These are phyloP conservation scores for Orchesella cincta DNA, from an alignment of 1,140 invertebrate genomes.

Conservation along the genomic window DNA sequence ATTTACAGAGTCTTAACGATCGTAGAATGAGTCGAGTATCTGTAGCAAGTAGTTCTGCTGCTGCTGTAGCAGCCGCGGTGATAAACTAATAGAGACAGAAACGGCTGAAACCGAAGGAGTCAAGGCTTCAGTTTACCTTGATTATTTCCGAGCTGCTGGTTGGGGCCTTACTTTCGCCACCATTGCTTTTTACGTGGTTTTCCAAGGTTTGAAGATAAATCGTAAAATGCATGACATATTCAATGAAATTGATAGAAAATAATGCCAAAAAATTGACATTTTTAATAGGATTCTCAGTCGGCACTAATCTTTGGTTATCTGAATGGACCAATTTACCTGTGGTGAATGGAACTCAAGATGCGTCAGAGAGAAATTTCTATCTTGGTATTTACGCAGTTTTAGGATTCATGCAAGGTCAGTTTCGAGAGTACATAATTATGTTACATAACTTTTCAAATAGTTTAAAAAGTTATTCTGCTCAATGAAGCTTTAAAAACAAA, in stretches of 20 bases:
- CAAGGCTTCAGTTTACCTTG: conserved; percentile 42
- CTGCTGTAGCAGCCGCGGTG: not conserved
- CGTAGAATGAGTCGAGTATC: not conserved
- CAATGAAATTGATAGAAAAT: conserved; percentile 2
- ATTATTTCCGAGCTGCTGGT: conserved; percentile 44
- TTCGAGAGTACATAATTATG: not conserved
- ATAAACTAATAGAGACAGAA: conserved; percentile 44
- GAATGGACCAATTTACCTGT: conserved; percentile 40
- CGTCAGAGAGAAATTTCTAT: conserved; percentile 25
- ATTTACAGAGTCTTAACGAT: not conserved
- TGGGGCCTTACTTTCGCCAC: not conserved
- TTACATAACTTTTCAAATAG: too few species aligned
- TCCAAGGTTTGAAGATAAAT: too few species aligned
- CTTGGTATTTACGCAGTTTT: conserved; percentile 46
- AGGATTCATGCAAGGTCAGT: conserved; percentile 47
- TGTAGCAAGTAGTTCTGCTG: not conserved
- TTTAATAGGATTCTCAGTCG: conserved; percentile 44
- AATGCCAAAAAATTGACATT: not conserved
- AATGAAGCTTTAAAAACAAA: not conserved
- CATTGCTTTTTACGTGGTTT: conserved; percentile 32
- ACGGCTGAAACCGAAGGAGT: conserved; percentile 46
- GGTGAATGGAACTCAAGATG: conserved; percentile 31
- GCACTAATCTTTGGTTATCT: conserved; percentile 48
- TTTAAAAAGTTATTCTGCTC: not conserved
- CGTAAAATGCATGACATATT: not conserved